Base-by-base conservation (phyloP, 1,140 invertebrate genomes). In the Drosophila ananassae region DNA sequence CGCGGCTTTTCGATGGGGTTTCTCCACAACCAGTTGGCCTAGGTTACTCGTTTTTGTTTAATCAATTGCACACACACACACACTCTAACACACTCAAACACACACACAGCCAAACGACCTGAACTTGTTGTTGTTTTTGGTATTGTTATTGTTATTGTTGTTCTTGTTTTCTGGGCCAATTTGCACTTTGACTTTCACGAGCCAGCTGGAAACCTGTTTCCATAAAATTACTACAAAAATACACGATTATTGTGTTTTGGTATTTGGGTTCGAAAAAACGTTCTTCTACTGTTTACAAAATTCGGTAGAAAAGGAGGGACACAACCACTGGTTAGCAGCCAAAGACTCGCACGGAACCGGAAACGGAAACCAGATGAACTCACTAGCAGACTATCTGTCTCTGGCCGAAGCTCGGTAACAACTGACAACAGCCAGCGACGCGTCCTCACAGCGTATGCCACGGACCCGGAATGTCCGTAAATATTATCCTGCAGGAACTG, bases 21-120 rank as follows among this genome's bases (percentile, higher is more conserved):
- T 80, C 60, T 69, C 55, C 47, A 51, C 73, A 77, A 50, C 12
- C 50, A 77, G 78, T 85, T 85, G 83, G 82, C 82, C 83, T 83
- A 87, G 83, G 83, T 87, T 67, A 87, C 83, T 84, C 47, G 50
- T 72, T 85, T 56, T 87, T 87, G 83, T 87, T 87, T 87, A 87
- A 87, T 87, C 83, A 87, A 87, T 87, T 81, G 79, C 79, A 44
- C 73, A 61, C 55, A 52, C 60, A 62, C 51, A 47, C 64, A 54
- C 48, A 54, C 58, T 28, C 53, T 46, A 17, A 17, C 17, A 17
- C 17, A 17, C 41, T 28, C 25, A 6, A 28, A 3, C 28, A 34
- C 28, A 47, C 30, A 30, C 46, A 41, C 50, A 10, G 55, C 34
- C 64, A 54, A 17, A 48, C 48, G 24, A 53, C 48, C 37, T 55